phyloP scores from a whole-genome alignment of 2,888 invertebrate genomes.

The Tetramorium bicarinatum region DNA sequence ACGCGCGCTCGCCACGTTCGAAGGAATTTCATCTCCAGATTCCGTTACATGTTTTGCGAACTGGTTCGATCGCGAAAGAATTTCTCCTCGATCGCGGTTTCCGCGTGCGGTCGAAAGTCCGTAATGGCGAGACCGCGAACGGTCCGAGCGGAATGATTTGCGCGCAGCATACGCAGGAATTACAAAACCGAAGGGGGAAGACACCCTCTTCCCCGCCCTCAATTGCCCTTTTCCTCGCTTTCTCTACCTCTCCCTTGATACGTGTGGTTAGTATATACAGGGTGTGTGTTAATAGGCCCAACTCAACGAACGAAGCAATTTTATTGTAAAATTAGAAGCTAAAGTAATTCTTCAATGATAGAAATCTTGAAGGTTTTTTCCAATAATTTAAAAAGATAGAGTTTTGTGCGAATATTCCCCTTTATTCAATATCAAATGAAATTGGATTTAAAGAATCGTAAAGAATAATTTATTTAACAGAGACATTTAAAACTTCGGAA shows the following conservation, averaged over 20 bases:
- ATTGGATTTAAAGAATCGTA: neutral
- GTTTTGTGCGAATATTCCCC: neutral
- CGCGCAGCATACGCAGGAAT: slow-evolving; percentile 61
- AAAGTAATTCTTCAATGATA: neutral
- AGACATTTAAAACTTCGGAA: neutral
- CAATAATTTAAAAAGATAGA: neutral
- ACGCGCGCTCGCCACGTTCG: slow-evolving; percentile 58
- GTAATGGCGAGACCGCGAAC: slow-evolving; percentile 67
- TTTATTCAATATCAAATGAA: neutral
- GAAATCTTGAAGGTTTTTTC: neutral
- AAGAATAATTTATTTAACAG: neutral
- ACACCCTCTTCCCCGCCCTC: slow-evolving; percentile 9
- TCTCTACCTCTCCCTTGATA: slow-evolving; percentile 40
- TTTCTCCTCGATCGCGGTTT: slow-evolving; percentile 74
- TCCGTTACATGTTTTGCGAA: slow-evolving; percentile 71
- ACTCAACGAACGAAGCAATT: neutral
- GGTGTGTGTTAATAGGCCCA: slow-evolving; percentile 33
- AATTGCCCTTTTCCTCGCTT: slow-evolving; percentile 51
- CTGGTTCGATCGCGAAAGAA: slow-evolving; percentile 71
- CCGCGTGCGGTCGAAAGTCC: slow-evolving; percentile 68
- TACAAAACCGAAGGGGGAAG: slow-evolving; percentile 63
- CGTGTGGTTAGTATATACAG: slow-evolving; percentile 31
- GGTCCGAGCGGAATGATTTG: slow-evolving; percentile 65
- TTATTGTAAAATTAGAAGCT: neutral
- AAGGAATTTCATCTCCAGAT: slow-evolving; percentile 74